phyloP scores from a whole-genome alignment of 2,113 vertebrate genomes.

The Aptenodytes forsteri region DNA sequence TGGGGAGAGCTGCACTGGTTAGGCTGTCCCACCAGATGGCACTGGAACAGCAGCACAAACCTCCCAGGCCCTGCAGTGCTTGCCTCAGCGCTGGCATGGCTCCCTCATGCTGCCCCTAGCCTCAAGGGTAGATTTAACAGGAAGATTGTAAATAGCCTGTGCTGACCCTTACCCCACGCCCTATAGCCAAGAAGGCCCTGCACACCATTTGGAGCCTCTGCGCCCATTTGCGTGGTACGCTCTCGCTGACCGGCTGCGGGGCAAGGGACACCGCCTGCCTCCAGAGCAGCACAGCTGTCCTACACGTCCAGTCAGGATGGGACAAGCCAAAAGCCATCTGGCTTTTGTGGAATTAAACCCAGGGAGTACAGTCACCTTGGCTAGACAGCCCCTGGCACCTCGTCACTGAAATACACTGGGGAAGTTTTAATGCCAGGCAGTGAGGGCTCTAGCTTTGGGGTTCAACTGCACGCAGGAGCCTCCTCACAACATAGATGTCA shows the following conservation, averaged over 20 bases:
- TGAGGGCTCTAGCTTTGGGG: background rate
- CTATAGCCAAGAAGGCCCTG: background rate
- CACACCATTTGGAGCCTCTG: background rate
- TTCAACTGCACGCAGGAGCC: rapidly evolving
- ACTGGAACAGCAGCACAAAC: background rate
- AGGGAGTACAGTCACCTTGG: background rate
- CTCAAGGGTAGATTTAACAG: background rate
- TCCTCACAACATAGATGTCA: background rate
- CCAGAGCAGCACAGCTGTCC: background rate
- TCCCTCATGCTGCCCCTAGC: background rate
- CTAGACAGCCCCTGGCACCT: background rate
- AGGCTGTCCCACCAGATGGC: background rate
- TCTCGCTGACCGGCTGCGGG: rapidly evolving
- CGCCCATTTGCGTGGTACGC: rapidly evolving
- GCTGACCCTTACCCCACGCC: background rate
- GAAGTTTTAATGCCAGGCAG: background rate
- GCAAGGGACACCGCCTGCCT: background rate
- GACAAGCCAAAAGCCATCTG: background rate
- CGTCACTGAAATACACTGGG: rapidly evolving
- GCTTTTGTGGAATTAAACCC: background rate
- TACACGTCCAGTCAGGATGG: rapidly evolving
- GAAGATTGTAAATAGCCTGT: background rate
- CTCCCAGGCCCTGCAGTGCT: rapidly evolving
- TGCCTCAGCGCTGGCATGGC: rapidly evolving
- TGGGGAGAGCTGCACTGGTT: background rate